phyloP scores from a whole-genome alignment of 2,888 invertebrate genomes.

The Netelia melanura region DNA sequence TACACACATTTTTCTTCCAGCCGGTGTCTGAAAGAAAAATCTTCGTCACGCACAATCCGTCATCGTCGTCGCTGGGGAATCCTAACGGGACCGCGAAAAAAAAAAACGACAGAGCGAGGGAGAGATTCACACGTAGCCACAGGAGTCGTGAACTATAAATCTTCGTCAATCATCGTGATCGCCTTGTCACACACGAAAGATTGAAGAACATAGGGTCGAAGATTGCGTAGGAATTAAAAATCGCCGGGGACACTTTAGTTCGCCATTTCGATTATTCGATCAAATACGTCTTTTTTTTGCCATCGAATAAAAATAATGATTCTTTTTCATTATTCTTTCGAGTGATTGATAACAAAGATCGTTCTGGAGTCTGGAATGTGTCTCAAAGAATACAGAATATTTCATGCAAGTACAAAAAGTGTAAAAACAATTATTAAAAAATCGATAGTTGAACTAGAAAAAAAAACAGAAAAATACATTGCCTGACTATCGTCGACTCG shows the following conservation, averaged over 20 bases:
- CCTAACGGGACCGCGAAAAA: slow-evolving; percentile 2
- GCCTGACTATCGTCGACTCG: slow-evolving; percentile 36
- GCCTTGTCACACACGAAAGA: slow-evolving; percentile 10
- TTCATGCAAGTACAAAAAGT: not conserved
- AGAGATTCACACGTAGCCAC: slow-evolving; percentile 11
- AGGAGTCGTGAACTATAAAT: slow-evolving; percentile 28
- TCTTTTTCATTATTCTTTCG: no score
- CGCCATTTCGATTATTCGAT: not conserved
- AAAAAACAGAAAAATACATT: not conserved
- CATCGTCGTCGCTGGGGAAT: slow-evolving; percentile 23
- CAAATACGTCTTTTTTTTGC: not conserved
- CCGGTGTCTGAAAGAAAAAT: slow-evolving; percentile 17
- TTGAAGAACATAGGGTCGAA: slow-evolving; percentile 35
- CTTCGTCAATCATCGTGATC: slow-evolving; percentile 36
- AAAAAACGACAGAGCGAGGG: not conserved
- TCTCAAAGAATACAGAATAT: not conserved
- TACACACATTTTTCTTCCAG: not conserved
- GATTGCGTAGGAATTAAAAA: slow-evolving; percentile 44
- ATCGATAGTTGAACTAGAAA: not conserved
- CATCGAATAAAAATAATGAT: no score
- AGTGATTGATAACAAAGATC: no score
- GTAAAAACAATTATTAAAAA: not conserved
- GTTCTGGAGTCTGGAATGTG: no score
- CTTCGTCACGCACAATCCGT: slow-evolving; percentile 48
- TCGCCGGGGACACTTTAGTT: not conserved